A percentile compares a stretch with the other conserved stretches of the same genome.
These are phyloP conservation scores for Sinocyclocheilus rhinocerous DNA, from an alignment of 2,113 vertebrate species.

Conservation along the genomic window DNA sequence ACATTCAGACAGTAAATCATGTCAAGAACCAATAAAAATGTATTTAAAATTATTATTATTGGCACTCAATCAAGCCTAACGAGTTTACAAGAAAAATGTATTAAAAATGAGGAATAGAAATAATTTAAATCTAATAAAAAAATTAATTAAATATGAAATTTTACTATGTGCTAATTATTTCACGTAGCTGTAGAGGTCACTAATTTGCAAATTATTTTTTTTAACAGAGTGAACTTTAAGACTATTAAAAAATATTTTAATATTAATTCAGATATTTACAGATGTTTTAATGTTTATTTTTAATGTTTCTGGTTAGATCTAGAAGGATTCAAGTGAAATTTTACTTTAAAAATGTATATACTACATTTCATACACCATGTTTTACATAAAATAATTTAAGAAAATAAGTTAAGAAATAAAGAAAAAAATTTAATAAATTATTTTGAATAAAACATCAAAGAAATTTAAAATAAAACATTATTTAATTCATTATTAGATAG, in stretches of 20 bases:
- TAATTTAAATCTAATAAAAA: no score
- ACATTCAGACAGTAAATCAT: no score
- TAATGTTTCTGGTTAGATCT: neutral
- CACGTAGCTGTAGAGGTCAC: no score
- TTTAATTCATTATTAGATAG: neutral
- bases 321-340: neutral
- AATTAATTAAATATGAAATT: no score
- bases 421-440: neutral
- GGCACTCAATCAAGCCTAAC: no score
- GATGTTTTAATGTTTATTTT: neutral
- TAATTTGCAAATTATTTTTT: no score
- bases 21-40: no score
- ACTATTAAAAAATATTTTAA: neutral
- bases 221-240: no score
- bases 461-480: neutral
- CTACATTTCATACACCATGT: neutral
- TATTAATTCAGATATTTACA: neutral
- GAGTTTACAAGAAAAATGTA: no score
- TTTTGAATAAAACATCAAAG: neutral
- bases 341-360: neutral
- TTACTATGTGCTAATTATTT: no score
- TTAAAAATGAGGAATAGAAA: no score
- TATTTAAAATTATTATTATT: no score
- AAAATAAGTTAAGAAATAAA: neutral
- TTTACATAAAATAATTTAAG: neutral